phyloP scores from a whole-genome alignment of 2,113 vertebrate species.

The Theristicus caerulescens region DNA sequence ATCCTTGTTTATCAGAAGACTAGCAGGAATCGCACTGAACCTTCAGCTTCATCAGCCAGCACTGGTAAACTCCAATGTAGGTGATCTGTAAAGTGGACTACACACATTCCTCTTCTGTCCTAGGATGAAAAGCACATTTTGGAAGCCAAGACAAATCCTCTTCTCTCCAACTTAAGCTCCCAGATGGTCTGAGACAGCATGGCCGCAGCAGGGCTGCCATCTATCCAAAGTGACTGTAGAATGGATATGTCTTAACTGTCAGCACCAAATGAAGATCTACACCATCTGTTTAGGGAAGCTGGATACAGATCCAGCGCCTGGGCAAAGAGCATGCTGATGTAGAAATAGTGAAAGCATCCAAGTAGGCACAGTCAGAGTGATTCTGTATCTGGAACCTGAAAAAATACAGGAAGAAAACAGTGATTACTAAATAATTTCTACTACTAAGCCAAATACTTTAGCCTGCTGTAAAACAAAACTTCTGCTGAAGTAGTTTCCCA shows the following conservation, averaged over 20 bases:
- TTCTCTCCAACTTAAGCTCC: background rate
- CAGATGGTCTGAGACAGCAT: background rate
- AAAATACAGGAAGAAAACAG: background rate
- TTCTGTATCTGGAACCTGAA: background rate
- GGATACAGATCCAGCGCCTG: background rate
- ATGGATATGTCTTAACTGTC: background rate
- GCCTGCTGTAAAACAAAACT: background rate
- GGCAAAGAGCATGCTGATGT: background rate
- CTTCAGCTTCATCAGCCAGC: background rate
- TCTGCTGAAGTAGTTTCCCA: background rate
- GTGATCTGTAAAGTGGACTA: background rate
- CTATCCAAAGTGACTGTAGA: background rate
- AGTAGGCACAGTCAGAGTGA: background rate
- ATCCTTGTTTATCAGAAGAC: background rate
- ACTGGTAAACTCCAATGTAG: background rate
- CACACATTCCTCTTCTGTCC: background rate
- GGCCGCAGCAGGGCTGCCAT: too few species aligned
- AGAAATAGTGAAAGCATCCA: background rate
- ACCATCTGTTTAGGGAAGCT: background rate
- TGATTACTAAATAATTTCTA: background rate
- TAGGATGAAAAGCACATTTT: background rate
- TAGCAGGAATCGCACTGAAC: background rate
- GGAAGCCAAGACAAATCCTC: background rate
- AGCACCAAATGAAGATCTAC: background rate
- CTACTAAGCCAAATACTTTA: background rate